phyloP scores from a whole-genome alignment of 2,888 invertebrate genomes.

The Onchidella celtica region DNA sequence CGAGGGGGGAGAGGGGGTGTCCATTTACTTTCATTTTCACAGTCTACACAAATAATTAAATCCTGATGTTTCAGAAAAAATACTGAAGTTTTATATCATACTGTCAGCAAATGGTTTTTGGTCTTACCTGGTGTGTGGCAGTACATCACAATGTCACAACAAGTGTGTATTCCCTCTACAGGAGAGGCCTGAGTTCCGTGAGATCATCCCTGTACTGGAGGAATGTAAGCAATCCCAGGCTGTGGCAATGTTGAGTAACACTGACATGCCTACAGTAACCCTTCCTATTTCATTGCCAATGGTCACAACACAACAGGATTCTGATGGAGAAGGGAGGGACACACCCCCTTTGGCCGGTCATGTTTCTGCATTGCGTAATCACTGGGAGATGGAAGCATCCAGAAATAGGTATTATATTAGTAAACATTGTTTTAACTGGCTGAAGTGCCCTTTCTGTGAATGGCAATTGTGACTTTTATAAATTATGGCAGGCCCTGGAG shows the following conservation, averaged over 20 bases:
- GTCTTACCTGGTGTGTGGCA: no score
- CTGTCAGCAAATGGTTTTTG: no score
- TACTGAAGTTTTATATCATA: no score
- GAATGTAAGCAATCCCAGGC: conserved; percentile 71
- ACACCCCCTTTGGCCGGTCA: conserved; percentile 74
- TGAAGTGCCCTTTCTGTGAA: no score
- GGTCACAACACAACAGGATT: conserved; percentile 64
- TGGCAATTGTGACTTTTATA: no score
- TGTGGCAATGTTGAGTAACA: conserved; percentile 68
- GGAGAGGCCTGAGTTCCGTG: conserved; percentile 77
- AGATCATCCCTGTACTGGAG: conserved; percentile 71
- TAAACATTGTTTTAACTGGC: neutral
- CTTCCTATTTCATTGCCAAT: conserved; percentile 64
- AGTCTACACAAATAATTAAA: no score
- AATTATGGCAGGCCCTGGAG: no score
- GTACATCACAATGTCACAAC: no score
- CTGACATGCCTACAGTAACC: conserved; percentile 53
- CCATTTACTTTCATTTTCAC: no score
- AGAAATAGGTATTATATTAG: conserved; percentile 34
- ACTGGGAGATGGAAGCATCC: conserved; percentile 77
- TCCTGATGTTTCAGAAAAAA: no score
- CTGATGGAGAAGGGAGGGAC: conserved; percentile 64
- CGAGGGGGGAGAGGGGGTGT: no score
- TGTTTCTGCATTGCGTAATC: conserved; percentile 75
- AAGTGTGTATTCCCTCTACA: no score